Percentiles rank a stretch among this genome's conserved stretches.
phyloP scores from a whole-genome alignment of 2,888 invertebrate genomes.

The Pelosia muscerda region DNA sequence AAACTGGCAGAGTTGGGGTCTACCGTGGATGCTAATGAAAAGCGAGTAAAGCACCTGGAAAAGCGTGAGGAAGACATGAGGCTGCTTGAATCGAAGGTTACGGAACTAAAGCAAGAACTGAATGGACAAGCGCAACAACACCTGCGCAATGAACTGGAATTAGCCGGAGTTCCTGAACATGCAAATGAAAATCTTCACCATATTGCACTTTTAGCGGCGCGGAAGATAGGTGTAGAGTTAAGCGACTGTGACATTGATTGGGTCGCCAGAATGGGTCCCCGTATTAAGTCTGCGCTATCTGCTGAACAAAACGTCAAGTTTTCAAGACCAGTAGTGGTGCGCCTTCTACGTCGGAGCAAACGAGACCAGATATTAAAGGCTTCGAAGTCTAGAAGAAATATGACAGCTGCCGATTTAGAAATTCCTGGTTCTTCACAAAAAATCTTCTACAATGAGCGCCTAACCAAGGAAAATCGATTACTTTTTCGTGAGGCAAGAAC shows the following conservation, averaged over 20 bases:
- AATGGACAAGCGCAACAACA: constrained; percentile 29
- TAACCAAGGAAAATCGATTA: neutral
- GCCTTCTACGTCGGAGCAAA: no score
- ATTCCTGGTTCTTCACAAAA: neutral
- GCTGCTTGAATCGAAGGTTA: constrained; percentile 12
- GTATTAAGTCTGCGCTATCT: neutral
- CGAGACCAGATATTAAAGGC: no score
- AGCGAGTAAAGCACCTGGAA: constrained; percentile 11
- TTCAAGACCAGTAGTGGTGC: no score
- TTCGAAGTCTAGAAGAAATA: neutral
- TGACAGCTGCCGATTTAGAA: neutral
- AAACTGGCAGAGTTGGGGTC: constrained; percentile 15
- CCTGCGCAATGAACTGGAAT: constrained; percentile 38
- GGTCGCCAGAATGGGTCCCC: neutral
- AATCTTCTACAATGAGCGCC: neutral
- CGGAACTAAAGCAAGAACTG: constrained; percentile 24
- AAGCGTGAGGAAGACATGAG: constrained; percentile 2
- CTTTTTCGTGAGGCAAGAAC: constrained; percentile 1
- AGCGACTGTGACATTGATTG: neutral
- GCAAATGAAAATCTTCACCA: constrained; percentile 38
- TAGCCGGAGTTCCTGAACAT: constrained; percentile 35
- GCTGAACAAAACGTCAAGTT: neutral
- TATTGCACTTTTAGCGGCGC: constrained; percentile 13
- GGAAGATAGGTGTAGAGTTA: neutral
- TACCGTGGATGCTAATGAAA: constrained; percentile 3